Evolutionary conservation across 1,140 invertebrate species (phyloP), one percentile per base, ranked within the genome.

Genomic region (Nixonia krombeini): DNA sequence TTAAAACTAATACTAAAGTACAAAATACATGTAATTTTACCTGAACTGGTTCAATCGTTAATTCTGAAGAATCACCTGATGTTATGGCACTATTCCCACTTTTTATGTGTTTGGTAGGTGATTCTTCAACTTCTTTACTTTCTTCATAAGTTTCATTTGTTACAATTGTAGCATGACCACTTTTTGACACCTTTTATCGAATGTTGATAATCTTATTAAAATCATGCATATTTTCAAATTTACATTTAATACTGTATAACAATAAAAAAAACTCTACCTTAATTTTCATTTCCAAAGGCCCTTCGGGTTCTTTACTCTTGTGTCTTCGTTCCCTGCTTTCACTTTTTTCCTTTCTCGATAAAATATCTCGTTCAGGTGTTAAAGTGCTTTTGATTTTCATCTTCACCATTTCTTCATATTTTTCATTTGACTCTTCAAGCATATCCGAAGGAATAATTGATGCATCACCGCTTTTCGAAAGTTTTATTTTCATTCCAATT

Each of bases 201-300:
- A 12, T 13, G 5, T 18, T 33, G 16, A 21, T 21, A 3, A 3
- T 21, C 6, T 21, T 6, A 21, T 21, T 6, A 6, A 21, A 3
- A 21, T 21, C 21, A 21, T 21, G 6, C 6, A 21, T 21, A 21
- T 21, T 3, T 6, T 3, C 21, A 21, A 3, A 21, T 21, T 3
- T 21, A 21, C 2, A 21, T 21, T 21, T 21, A 3, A 3, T 21
- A 3, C 6, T 21, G 6, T 3, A 3, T 21, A 6, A 21, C 6
- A 6, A 6, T 21, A 21, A 2, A 21, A 21, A 21, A 21, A 21
- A 3, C 6, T 3, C 2, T 15, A 68, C 38, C 42, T 81, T 82
- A 3, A 84, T 83, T 57, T 84, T 85, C 76, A 84, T 82, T 35
- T 82, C 81, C 0, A 81, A 25, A 1, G 78, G 63, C 7, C 55